These are phyloP conservation scores for Phoxinus dragarum DNA, from an alignment of 2,797 vertebrate genomes.

Conservation along the genomic window DNA sequence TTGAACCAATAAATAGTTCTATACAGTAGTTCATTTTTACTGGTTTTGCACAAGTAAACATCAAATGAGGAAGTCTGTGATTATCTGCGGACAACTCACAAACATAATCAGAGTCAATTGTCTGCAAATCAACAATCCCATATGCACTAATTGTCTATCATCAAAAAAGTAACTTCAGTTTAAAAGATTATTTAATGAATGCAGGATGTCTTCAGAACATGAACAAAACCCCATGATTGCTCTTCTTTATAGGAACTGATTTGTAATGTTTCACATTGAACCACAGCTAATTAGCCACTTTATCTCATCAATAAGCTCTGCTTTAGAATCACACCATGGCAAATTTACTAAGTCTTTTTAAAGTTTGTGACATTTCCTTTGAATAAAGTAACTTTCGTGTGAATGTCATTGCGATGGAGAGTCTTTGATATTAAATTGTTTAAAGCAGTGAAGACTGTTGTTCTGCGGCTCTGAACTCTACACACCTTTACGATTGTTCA, in stretches of 20 bases:
- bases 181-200: background rate
- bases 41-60: background rate
- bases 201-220: background rate
- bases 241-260: background rate
- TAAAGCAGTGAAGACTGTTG: background rate
- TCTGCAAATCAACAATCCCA: background rate
- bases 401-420: background rate
- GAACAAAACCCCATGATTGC: constrained; percentile 29
- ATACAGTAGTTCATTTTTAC: background rate
- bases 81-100: background rate
- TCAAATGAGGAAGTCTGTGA: background rate
- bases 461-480: constrained; percentile 14
- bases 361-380: background rate
- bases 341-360: background rate
- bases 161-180: background rate
- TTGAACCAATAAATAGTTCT: background rate
- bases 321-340: background rate
- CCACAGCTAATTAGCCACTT: background rate
- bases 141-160: background rate
- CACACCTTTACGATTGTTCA: background rate
- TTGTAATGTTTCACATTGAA: background rate
- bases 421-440: background rate
- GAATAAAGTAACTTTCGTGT: background rate
- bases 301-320: background rate
- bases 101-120: background rate